Evolutionary conservation across 2,113 vertebrate species (phyloP), one percentile per base, ranked within the genome.

Genomic region (Synchiropus splendidus): DNA sequence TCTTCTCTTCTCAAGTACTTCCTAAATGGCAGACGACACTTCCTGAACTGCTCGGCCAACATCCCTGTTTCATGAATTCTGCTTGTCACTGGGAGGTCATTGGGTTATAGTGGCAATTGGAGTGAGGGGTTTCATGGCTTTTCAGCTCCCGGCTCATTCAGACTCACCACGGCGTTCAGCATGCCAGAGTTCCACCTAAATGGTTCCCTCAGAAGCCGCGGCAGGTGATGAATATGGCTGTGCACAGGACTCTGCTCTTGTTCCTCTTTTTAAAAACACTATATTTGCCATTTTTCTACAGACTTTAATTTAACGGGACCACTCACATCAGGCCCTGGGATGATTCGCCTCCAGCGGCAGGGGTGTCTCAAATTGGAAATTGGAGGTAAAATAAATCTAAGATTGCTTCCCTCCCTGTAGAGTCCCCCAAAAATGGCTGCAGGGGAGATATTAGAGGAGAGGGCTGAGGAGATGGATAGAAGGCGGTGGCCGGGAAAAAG

Each of bases 351-450:
- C 82, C 71, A 79, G 77, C 82, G 82, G 42, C 72, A 78, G 80
- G 80, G 78, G 72, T 66, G 64, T 85, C 77, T 83, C 69, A 86
- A 83, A 85, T 79, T 84, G 70, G 73, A 83, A 74, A 59, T 58
- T 51, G 62, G 62, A 75, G 75, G 79, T 70, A 50, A 58, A 78
- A 75, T 64, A 81, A 70, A 70, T 66, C 74, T 76, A 61, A 81
- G 74, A 68, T 79, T 63, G 57, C 53, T 45, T 78, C 59, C 50
- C 60, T 83, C 68, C 75, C 34, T 75, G 55, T 77, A 80, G 85
- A 85, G 79, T 66, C 53, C 66, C 27, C 66, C 27, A 56, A 69
- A 78, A 67, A 76, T 74, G 65, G 69, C 77, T 80, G 65, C 67
- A 67, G 76, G 79, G 76, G 61, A 68, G 67, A 78, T 74, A 79